Conservation (phyloP, 2,113 vertebrate species). For the Struthidea cinerea region DNA sequence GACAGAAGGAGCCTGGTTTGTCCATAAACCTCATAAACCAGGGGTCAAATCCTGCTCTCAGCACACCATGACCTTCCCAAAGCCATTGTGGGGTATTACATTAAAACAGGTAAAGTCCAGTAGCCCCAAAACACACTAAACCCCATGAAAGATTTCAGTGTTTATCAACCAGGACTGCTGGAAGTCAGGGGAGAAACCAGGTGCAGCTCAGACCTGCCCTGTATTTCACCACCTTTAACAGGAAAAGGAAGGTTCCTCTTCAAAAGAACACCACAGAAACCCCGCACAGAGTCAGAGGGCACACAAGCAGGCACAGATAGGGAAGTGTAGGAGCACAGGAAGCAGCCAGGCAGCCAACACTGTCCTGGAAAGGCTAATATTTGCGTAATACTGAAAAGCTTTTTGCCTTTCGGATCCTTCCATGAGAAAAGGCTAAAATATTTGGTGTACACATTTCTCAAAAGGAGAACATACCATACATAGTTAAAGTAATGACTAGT, state of each 20-base stretch:
- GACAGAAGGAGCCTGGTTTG: neutral
- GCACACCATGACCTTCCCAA: neutral
- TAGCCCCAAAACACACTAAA: neutral
- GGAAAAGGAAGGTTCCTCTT: neutral
- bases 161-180: neutral
- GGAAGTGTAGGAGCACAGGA: neutral
- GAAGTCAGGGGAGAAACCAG: neutral
- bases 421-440: constrained; percentile 62
- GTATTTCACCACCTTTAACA: neutral
- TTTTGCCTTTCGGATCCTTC: neutral
- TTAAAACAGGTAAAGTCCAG: neutral
- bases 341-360: neutral
- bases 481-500: constrained; percentile 65
- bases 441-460: constrained; percentile 47
- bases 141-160: neutral
- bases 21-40: neutral
- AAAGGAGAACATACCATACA: constrained; percentile 56
- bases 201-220: neutral
- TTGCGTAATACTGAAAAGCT: neutral
- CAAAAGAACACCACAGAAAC: neutral
- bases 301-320: neutral
- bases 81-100: neutral
- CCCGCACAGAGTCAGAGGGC: neutral
- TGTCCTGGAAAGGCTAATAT: constrained; percentile 1
- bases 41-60: neutral